These are phyloP conservation scores for Hydrolagus colliei DNA, from an alignment of 2,797 vertebrate genomes.

Conservation along the genomic window DNA sequence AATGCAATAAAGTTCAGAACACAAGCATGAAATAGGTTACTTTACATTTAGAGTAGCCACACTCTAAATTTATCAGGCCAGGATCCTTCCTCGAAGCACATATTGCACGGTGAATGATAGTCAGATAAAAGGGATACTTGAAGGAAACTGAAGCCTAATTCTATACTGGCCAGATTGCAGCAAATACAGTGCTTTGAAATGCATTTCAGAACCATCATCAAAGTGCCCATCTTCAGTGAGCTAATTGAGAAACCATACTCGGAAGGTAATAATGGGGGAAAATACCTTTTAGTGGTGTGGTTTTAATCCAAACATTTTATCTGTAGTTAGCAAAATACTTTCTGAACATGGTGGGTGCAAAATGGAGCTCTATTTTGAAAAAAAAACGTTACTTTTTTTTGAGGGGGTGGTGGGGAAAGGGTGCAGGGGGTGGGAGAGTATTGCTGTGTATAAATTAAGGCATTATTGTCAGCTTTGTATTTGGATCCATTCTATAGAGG, in stretches of 20 bases:
- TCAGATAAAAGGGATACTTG: neutral
- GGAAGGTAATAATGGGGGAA: too few species aligned
- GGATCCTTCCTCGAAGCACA: slow-evolving; percentile 19
- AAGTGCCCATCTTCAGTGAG: neutral
- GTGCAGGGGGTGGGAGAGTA: too few species aligned
- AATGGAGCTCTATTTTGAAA: neutral
- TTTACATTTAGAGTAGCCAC: slow-evolving; percentile 26
- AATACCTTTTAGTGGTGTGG: neutral
- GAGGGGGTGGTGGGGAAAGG: too few species aligned
- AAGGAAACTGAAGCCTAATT: neutral
- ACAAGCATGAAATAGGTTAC: slow-evolving; percentile 21
- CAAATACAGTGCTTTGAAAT: neutral
- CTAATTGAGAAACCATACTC: slow-evolving; percentile 7
- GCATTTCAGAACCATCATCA: neutral
- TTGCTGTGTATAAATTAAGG: neutral
- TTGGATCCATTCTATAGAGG: too few species aligned
- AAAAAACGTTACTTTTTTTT: neutral
- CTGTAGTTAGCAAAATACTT: neutral
- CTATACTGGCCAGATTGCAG: neutral
- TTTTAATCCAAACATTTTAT: neutral
- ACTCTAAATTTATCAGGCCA: slow-evolving; percentile 11
- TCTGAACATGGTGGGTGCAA: neutral
- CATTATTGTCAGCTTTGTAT: neutral
- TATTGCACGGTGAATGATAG: slow-evolving; percentile 13
- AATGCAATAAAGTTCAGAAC: slow-evolving; percentile 23